Conservation (phyloP, 2,888 invertebrate species). For the Agrotis puta region DNA sequence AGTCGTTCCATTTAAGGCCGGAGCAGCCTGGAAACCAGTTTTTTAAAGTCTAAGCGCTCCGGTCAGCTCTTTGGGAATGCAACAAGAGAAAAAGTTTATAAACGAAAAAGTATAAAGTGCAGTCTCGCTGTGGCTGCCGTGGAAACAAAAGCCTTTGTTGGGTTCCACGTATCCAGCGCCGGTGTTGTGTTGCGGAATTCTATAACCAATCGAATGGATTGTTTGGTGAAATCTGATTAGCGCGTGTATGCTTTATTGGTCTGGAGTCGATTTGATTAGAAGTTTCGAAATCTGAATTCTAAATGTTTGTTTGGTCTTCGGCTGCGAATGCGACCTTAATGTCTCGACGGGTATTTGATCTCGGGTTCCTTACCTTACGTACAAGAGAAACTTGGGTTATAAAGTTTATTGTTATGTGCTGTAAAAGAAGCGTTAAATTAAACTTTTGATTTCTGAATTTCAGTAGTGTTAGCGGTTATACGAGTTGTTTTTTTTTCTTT, state of each 20-base stretch:
- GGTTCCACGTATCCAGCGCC: conserved; percentile 85
- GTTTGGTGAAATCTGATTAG: conserved; percentile 85
- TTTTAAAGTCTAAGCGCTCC: conserved; percentile 77
- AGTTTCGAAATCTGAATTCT: conserved; percentile 62
- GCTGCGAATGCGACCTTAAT: conserved; percentile 48
- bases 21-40: conserved; percentile 79
- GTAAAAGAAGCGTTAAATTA: conserved; percentile 29
- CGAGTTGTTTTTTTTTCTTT: conserved; percentile 7
- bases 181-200: conserved; percentile 87
- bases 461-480: conserved; percentile 3
- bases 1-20: conserved; percentile 69
- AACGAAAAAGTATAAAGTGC: conserved; percentile 72
- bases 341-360: conserved; percentile 48
- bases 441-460: conserved; percentile 31
- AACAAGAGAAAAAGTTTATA: conserved; percentile 83
- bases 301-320: conserved; percentile 57
- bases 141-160: conserved; percentile 90
- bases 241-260: conserved; percentile 69
- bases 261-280: conserved; percentile 63
- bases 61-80: conserved; percentile 88
- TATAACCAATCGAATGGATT: conserved; percentile 83
- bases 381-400: conserved; percentile 2
- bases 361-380: conserved; percentile 13
- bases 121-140: conserved; percentile 65
- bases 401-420: conserved; percentile 43